Conservation (phyloP, 2,888 invertebrate species). For the Dastarcus helophoroides region DNA sequence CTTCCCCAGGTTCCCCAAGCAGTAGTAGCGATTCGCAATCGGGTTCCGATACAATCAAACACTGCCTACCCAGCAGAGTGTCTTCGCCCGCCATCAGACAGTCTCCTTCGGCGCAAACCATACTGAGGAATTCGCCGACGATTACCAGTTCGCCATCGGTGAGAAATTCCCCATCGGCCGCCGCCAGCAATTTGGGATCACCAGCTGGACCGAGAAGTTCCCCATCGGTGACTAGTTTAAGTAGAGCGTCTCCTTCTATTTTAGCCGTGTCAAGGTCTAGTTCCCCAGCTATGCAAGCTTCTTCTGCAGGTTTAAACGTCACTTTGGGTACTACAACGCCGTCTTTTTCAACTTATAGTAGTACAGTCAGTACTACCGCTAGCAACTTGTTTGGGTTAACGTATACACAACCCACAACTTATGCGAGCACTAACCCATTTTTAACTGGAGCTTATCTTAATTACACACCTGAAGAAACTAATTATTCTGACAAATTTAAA, state of each 20-base stretch:
- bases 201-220: slow-evolving; percentile 30
- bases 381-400: slow-evolving; percentile 26
- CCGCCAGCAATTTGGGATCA: slow-evolving; percentile 34
- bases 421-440: slow-evolving; percentile 50
- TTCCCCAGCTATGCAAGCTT: slow-evolving; percentile 40
- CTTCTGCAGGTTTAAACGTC: slow-evolving; percentile 51
- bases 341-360: slow-evolving; percentile 31
- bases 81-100: slow-evolving; percentile 33
- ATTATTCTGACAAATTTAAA: slow-evolving; percentile 30
- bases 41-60: slow-evolving; percentile 65
- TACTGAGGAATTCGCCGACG: slow-evolving; percentile 34
- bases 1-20: slow-evolving; percentile 79
- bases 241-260: slow-evolving; percentile 38
- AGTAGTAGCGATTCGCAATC: slow-evolving; percentile 75
- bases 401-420: slow-evolving; percentile 30
- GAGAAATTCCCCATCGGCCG: slow-evolving; percentile 28
- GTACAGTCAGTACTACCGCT: slow-evolving; percentile 30
- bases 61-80: slow-evolving; percentile 39
- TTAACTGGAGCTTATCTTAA: slow-evolving; percentile 39
- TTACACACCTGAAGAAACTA: slow-evolving; percentile 27
- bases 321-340: slow-evolving; percentile 38
- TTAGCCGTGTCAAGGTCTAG: slow-evolving; percentile 29
- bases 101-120: slow-evolving; percentile 34
- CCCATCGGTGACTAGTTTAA: slow-evolving; percentile 31
- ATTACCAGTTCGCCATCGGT: slow-evolving; percentile 25